phyloP scores from a whole-genome alignment of 2,797 vertebrate species.

The Xenops minutus region DNA sequence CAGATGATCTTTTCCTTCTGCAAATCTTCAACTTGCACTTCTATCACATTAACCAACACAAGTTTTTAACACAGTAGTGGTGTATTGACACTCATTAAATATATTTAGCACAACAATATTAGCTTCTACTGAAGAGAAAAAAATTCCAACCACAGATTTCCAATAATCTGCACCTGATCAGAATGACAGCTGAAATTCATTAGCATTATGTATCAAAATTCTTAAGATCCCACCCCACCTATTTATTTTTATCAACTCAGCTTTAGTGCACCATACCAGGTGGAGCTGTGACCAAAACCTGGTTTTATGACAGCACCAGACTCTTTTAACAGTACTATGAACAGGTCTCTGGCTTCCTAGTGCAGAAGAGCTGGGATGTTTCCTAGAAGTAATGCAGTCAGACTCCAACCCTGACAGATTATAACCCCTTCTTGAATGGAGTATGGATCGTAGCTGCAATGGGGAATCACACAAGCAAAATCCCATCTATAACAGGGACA shows the following conservation, averaged over 20 bases:
- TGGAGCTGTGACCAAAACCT: not conserved
- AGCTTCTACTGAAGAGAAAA: not conserved
- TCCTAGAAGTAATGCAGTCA: not conserved
- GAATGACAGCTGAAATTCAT: not conserved
- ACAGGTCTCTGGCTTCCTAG: not conserved
- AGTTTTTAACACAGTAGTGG: not conserved
- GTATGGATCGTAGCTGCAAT: not conserved
- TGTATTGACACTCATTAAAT: not conserved
- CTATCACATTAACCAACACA: not conserved
- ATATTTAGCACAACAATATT: not conserved
- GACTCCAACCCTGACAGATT: not conserved
- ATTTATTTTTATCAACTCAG: not conserved
- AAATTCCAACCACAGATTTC: not conserved
- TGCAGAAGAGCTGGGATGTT: not conserved
- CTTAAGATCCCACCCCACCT: not conserved
- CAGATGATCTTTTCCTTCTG: not conserved
- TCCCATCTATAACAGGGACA: not conserved
- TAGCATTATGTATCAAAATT: not conserved
- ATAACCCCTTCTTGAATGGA: not conserved
- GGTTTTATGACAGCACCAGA: not conserved
- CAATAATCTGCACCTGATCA: not conserved
- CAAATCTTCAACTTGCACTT: not conserved
- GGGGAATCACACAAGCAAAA: not conserved
- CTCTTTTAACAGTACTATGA: not conserved
- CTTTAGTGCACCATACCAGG: not conserved